Percentiles rank a stretch among this genome's conserved stretches.
phyloP scores from a whole-genome alignment of 2,113 vertebrate species.

The Glaucomys volans region DNA sequence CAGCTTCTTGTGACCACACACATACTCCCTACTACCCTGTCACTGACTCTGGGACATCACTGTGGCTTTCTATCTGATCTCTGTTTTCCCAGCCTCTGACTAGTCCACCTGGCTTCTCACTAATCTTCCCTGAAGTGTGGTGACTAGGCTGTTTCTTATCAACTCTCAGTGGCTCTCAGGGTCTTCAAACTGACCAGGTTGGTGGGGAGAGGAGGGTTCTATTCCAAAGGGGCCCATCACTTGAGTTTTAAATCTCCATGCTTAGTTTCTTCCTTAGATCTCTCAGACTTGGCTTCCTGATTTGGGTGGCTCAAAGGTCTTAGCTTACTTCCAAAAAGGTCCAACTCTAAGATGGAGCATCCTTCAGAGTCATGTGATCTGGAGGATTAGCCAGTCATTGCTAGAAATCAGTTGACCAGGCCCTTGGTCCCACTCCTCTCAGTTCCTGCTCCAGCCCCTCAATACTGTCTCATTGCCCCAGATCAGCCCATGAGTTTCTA shows the following conservation, averaged over 20 bases:
- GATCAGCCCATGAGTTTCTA: not conserved
- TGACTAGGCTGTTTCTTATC: not conserved
- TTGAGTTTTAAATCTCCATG: not conserved
- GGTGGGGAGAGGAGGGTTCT: not conserved
- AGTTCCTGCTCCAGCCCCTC: not conserved
- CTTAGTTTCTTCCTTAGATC: not conserved
- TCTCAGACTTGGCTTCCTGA: not conserved
- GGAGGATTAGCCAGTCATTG: not conserved
- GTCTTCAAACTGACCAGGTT: not conserved
- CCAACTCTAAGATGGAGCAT: not conserved
- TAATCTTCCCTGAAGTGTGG: not conserved
- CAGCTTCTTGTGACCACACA: not conserved
- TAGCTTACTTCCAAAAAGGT: not conserved
- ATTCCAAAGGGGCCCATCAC: not conserved
- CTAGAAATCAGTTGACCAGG: not conserved
- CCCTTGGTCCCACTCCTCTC: too few species aligned
- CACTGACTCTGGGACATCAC: not conserved
- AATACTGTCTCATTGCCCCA: not conserved
- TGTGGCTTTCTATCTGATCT: not conserved
- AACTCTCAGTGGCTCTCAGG: not conserved
- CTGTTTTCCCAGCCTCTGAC: not conserved
- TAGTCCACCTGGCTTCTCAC: not conserved
- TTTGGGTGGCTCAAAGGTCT: not conserved
- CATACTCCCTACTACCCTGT: not conserved
- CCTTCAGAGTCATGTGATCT: not conserved